phyloP scores from a whole-genome alignment of 2,888 invertebrate species.

The Coleophora deauratella region DNA sequence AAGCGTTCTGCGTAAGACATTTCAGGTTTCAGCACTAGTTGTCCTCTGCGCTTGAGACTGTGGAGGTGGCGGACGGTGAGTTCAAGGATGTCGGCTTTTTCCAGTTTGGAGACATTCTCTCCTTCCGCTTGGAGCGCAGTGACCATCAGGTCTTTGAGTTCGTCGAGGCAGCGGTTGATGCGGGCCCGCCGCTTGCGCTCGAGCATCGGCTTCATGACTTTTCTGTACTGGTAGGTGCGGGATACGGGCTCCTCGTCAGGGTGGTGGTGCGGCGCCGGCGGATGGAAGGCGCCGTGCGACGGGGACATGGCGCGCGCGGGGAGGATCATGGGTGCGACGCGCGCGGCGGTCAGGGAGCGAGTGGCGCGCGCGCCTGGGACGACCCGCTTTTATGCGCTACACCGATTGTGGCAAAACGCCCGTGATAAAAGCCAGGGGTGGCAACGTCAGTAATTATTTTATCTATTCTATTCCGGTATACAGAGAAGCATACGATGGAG shows the following conservation, averaged over 20 bases:
- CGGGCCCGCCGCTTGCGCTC: slow-evolving; percentile 90
- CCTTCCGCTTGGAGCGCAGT: slow-evolving; percentile 89
- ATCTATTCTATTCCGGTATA: not conserved
- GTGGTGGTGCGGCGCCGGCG: slow-evolving; percentile 56
- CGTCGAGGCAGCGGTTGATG: slow-evolving; percentile 92
- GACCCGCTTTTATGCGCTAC: slow-evolving; percentile 64
- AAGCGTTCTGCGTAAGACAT: slow-evolving; percentile 86
- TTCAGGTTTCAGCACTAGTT: slow-evolving; percentile 72
- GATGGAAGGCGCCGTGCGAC: slow-evolving; percentile 68
- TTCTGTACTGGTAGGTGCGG: slow-evolving; percentile 92
- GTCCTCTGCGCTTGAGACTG: slow-evolving; percentile 82
- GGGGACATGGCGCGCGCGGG: slow-evolving; percentile 69
- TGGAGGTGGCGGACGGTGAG: slow-evolving; percentile 89
- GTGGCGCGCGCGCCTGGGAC: slow-evolving; percentile 63
- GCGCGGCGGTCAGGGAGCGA: slow-evolving; percentile 64
- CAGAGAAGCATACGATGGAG: too few species aligned
- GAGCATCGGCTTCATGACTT: slow-evolving; percentile 94
- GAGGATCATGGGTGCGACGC: slow-evolving; percentile 63
- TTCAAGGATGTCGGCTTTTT: slow-evolving; percentile 91
- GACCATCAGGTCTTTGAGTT: slow-evolving; percentile 91
- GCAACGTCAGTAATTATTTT: slow-evolving; percentile 18
- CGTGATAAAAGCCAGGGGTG: slow-evolving; percentile 70
- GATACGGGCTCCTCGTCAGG: slow-evolving; percentile 80
- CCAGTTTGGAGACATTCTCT: slow-evolving; percentile 89
- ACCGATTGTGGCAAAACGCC: slow-evolving; percentile 71